phyloP scores from a whole-genome alignment of 2,888 invertebrate genomes.

The Tipula lateralis region DNA sequence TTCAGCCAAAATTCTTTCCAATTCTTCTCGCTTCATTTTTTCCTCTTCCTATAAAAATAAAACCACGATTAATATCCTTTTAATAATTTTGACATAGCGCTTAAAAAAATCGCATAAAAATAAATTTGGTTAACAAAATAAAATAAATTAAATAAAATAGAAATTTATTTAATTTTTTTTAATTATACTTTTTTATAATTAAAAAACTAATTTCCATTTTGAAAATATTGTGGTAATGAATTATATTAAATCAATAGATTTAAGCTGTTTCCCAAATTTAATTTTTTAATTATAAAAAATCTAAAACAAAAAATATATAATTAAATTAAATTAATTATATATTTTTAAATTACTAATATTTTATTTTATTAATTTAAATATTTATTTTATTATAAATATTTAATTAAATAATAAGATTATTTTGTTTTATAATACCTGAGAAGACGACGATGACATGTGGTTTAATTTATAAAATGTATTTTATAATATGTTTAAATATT shows the following conservation, averaged over 20 bases:
- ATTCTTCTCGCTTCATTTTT: slow-evolving; percentile 88
- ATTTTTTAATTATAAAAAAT: slow-evolving; percentile 24
- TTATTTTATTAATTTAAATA: slow-evolving; percentile 13
- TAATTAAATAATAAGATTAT: slow-evolving; percentile 16
- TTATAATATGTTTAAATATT: background rate
- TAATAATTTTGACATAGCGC: background rate
- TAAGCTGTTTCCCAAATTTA: background rate
- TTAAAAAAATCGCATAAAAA: slow-evolving; percentile 25
- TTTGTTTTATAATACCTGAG: slow-evolving; percentile 24
- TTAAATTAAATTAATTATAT: background rate
- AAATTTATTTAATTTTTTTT: slow-evolving; percentile 7
- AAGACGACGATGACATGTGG: background rate
- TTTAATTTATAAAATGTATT: background rate
- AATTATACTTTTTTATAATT: background rate
- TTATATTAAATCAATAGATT: background rate
- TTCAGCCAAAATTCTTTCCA: slow-evolving; percentile 94
- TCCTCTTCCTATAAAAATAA: slow-evolving; percentile 89
- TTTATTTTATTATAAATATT: background rate
- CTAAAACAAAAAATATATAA: slow-evolving; percentile 19
- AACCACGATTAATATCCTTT: slow-evolving; percentile 27
- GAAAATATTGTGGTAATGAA: background rate
- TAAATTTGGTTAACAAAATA: slow-evolving; percentile 24
- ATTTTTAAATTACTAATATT: slow-evolving; percentile 9
- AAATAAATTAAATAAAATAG: background rate
- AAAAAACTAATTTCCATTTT: background rate